A percentile compares a stretch with the other conserved stretches of the same genome.
phyloP scores from a whole-genome alignment of 2,113 vertebrate species.

The cat (Felis catus) region DNA sequence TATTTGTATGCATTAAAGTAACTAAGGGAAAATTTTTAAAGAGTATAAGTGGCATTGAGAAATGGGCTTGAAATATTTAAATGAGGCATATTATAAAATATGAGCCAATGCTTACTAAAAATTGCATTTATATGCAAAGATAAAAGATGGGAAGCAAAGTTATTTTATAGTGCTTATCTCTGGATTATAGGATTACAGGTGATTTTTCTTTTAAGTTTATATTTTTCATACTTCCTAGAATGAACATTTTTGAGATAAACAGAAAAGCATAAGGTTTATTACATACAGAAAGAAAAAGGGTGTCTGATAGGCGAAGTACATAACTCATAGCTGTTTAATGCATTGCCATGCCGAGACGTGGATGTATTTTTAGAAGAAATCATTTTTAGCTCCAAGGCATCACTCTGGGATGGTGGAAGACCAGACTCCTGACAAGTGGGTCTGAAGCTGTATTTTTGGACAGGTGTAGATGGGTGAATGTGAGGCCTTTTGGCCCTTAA shows the following conservation, averaged over 20 bases:
- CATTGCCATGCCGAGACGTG: neutral
- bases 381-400: neutral
- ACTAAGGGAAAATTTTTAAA: neutral
- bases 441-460: neutral
- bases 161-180: neutral
- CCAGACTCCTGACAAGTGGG: neutral
- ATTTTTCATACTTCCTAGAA: constrained; percentile 52
- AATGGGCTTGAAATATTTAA: constrained; percentile 27
- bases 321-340: neutral
- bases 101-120: neutral
- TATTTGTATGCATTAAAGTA: neutral
- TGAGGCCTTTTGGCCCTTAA: neutral
- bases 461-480: neutral
- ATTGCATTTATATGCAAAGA: neutral
- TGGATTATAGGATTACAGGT: neutral
- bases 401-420: neutral
- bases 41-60: neutral
- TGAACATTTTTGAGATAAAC: constrained; percentile 34
- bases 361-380: constrained; percentile 9
- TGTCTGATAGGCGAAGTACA: neutral
- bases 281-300: neutral
- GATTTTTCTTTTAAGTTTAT: constrained; percentile 24
- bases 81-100: neutral
- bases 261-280: neutral
- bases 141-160: neutral